Base-by-base conservation (phyloP, 1,140 invertebrate genomes). In the Polypedilum vanderplanki region DNA sequence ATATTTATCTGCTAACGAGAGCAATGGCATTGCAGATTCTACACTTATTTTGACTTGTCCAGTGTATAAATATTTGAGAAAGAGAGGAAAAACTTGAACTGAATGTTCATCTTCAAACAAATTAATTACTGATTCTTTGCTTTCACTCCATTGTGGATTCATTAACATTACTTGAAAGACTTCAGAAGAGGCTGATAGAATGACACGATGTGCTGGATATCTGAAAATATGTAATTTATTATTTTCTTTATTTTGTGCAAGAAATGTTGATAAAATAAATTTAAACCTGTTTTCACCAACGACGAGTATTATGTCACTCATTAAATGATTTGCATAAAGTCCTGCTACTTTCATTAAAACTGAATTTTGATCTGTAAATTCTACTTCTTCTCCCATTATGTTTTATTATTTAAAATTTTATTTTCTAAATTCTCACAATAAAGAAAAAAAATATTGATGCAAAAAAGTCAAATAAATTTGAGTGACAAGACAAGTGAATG, bases 121-220 rank as follows among this genome's bases (percentile, higher is more conserved):
- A 41, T 91, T 89, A 76, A 98, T 91, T 20, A 88, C 86, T 78
- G 88, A 92, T 83, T 95, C 92, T 77, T 91, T 88, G 79, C 93
- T 95, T 81, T 97, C 95, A 74, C 88, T 91, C 95, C 95, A 97
- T 81, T 93, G 91, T 0, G 93, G 90, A 80, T 93, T 95, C 91
- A 96, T 96, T 57, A 98, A 83, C 96, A 98, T 98, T 5, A 96
- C 93, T 85, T 96, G 94, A 83, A 98, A 97, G 18, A 98, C 96
- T 86, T 97, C 95, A 83, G 94, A 97, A 76, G 93, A 95, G 76
- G 94, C 93, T 87, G 94, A 97, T 1, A 98, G 86, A 79, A 98
- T 97, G 7, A 98, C 87, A 75, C 94, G 88, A 84, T 98, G 96
- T 22, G 93, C 92, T 22, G 93, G 92, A 85, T 93, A 96, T 75